Evolutionary conservation across 2,113 vertebrate genomes (phyloP), one percentile per base, ranked within the genome.

Genomic region (Boleophthalmus pectinirostris): DNA sequence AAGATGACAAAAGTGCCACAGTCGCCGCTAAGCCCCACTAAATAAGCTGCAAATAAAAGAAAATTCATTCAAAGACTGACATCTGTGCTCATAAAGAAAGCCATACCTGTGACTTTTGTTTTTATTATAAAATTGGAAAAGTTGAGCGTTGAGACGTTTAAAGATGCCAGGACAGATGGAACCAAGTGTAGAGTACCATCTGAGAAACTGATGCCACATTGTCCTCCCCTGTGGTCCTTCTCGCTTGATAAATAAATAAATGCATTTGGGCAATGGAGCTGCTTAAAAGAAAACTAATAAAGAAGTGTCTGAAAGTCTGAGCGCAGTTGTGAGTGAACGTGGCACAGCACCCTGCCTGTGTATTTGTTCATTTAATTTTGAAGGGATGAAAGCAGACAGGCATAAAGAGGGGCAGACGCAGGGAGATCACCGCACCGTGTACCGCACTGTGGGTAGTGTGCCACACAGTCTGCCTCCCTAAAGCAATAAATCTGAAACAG

Each of bases 401-500:
- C 89, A 84, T 86, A 88, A 89, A 90, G 85, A 90, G 89, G 88
- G 87, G 90, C 89, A 92, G 90, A 92, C 88, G 88, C 85, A 83
- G 88, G 72, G 87, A 90, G 90, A 91, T 91, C 90, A 88, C 85
- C 66, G 80, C 87, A 65, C 86, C 83, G 85, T 91, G 89, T 90
- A 87, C 74, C 83, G 83, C 82, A 84, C 85, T 90, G 90, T 83
- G 79, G 86, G 82, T 81, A 82, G 84, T 72, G 83, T 88, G 89
- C 89, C 89, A 88, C 88, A 89, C 89, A 92, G 89, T 92, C 89
- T 92, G 90, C 90, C 90, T 90, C 25, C 88, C 88, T 89, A 90
- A 90, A 90, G 90, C 89, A 88, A 90, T 92, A 92, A 92, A 92
- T 92, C 91, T 92, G 91, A 92, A 92, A 92, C 91, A 92, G 91